A percentile compares a stretch with the other conserved stretches of the same genome.
phyloP scores from a whole-genome alignment of 2,888 invertebrate species.

The Drosophila longiperda region DNA sequence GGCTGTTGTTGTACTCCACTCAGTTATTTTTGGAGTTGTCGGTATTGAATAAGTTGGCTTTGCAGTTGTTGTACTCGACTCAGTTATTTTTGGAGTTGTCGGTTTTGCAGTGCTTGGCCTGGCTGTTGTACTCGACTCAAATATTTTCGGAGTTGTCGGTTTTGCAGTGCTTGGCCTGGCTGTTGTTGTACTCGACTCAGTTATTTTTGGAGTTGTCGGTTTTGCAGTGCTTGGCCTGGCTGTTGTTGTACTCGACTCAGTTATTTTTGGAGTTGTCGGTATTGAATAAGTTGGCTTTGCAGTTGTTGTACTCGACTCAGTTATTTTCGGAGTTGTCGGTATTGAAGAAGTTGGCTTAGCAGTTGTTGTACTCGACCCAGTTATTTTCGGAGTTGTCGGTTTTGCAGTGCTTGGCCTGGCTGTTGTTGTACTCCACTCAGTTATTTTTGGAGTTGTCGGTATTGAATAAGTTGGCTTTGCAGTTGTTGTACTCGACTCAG shows the following conservation, averaged over 20 bases:
- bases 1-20: background rate
- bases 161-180: background rate
- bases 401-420: background rate
- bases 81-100: too few species aligned
- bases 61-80: background rate
- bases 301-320: background rate
- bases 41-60: background rate
- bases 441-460: too few species aligned
- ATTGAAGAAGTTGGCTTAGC: background rate
- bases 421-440: background rate
- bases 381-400: background rate
- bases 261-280: too few species aligned
- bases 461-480: background rate
- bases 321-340: background rate
- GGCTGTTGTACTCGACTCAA: background rate
- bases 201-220: background rate
- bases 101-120: background rate
- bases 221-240: background rate
- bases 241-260: background rate
- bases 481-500: too few species aligned
- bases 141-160: background rate
- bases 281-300: background rate
- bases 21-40: background rate
- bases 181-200: background rate
- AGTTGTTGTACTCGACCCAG: constrained; percentile 1